phyloP scores from a whole-genome alignment of 2,113 vertebrate genomes.

The Chloropsis hardwickii region DNA sequence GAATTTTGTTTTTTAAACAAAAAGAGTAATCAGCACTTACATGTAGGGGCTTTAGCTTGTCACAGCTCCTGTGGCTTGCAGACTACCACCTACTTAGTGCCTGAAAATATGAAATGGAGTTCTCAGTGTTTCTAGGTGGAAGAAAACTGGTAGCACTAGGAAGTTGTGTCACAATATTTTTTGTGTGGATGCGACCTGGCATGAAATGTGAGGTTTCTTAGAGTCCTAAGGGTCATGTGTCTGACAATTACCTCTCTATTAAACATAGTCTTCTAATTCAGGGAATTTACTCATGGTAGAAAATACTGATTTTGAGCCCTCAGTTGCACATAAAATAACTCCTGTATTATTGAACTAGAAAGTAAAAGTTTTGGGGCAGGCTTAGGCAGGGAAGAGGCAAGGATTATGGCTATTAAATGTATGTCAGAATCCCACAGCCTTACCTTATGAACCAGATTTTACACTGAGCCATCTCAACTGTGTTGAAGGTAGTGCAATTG shows the following conservation, averaged over 20 bases:
- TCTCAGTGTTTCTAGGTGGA: neutral
- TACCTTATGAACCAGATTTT: neutral
- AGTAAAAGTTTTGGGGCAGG: neutral
- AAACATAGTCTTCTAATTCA: neutral
- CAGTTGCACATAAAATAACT: neutral
- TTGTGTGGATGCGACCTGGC: neutral
- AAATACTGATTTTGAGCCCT: neutral
- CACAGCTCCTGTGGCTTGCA: neutral
- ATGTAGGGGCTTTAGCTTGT: neutral
- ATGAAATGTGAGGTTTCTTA: neutral
- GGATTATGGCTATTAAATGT: neutral
- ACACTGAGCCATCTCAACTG: neutral
- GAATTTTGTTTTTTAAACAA: neutral
- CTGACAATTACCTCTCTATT: neutral
- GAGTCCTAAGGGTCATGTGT: neutral
- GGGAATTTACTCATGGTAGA: neutral
- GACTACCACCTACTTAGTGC: neutral
- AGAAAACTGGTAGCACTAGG: neutral
- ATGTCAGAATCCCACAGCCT: neutral
- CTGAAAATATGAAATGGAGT: neutral
- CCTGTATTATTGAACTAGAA: neutral
- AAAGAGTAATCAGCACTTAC: neutral
- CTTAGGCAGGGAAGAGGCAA: rapidly evolving
- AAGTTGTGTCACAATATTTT: neutral
- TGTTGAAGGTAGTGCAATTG: neutral